These are phyloP conservation scores for Tuta absoluta DNA, from an alignment of 2,888 invertebrate genomes.

Conservation along the genomic window DNA sequence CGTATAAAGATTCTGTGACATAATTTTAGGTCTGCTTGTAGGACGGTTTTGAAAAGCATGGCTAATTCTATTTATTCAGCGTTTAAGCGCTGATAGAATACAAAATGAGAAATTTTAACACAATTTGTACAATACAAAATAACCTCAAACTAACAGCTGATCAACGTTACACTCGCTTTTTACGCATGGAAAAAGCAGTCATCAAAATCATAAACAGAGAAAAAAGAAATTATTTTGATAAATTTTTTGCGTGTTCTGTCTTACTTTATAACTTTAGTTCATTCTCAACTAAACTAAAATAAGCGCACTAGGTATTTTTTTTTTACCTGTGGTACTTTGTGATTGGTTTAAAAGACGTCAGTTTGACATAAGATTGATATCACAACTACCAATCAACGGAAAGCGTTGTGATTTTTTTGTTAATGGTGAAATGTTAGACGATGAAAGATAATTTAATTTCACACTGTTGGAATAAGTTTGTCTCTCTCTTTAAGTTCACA, in stretches of 20 bases:
- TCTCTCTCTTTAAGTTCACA: neutral
- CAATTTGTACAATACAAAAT: neutral
- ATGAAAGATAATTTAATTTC: neutral
- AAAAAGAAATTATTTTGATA: neutral
- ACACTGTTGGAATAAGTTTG: neutral
- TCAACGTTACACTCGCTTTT: neutral
- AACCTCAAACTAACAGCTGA: constrained; percentile 18
- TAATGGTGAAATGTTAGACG: neutral
- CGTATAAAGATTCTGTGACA: constrained; percentile 47
- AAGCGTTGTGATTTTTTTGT: neutral
- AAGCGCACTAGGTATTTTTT: neutral
- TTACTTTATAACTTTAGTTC: neutral
- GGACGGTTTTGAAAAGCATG: constrained; percentile 49
- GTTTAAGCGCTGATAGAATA: neutral
- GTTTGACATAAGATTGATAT: neutral
- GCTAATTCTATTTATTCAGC: constrained; percentile 13
- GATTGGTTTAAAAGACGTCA: neutral
- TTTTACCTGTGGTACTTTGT: neutral
- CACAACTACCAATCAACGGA: neutral
- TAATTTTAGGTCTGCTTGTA: constrained; percentile 46
- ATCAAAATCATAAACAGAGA: neutral
- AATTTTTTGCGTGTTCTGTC: neutral
- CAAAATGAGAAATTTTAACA: neutral
- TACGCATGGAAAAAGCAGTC: neutral
- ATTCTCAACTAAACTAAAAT: neutral